Base-by-base conservation (phyloP, 2,113 vertebrate genomes). In the Crotalus helleri region DNA sequence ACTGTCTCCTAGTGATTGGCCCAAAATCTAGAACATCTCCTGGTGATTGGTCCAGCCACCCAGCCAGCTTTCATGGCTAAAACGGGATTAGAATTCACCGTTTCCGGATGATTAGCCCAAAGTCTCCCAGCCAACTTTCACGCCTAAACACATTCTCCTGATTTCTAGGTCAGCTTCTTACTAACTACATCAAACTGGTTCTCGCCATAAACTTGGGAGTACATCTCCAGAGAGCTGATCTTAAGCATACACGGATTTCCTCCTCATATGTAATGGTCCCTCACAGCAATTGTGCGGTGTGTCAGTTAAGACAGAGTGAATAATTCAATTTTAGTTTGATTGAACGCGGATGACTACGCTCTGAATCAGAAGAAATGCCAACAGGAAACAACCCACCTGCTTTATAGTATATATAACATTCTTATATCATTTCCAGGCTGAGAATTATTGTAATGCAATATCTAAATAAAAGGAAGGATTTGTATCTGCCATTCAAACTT, bases 311-410 rank as follows among this genome's bases (percentile, higher is more conserved):
- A n/a, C 86, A 19, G 51, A 7, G 46, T 86, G 44, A 86, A 11
- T 1, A 17, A 4, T 17, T 29, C 85, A 51, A 3, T 26, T 13
- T 74, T 29, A 3, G 21, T 10, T 57, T 86, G 85, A 46, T 93
- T 96, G 93, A 94, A 90, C 94, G 88, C 92, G 8, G 1, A 94
- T 5, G 55, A 58, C 57, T 54, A 61, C 87, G 92, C 74, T 91
- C 85, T 93, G 94, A 93, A 64, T 94, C 93, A 94, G 94, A 92
- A 53, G 1, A 1, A 89, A 92, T 0, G 0, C 46, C 39, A 39
- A 94, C 91, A 81, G 93, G 81, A 95, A 94, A 92, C 46, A 94
- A n/a, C 58, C 91, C n/a, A 92, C 24, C 55, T 81, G n/a, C 94
- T 94, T 95, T 90, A 19, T 69, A 86, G 94, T 8, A 8, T n/a